Evolutionary conservation across 2,888 invertebrate species (phyloP), one percentile per base, ranked within the genome.

Genomic region (Orthosia incerta): DNA sequence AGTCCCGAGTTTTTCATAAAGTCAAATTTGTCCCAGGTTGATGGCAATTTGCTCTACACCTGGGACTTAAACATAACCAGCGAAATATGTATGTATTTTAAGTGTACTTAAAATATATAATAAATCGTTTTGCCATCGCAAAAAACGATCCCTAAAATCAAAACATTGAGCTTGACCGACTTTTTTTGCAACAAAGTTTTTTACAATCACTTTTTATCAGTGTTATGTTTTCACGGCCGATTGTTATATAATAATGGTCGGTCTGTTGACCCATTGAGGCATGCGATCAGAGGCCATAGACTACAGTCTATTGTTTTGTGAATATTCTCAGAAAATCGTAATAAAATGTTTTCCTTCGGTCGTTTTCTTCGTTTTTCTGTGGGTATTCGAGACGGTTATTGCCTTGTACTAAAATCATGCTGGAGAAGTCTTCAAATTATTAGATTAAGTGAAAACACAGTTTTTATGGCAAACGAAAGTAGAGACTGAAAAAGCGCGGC

Each of bases 111-210:
- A 31, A 31, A 31, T 31, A 31, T 31, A 31, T 31, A 31, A 31
- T 31, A 7, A 65, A 59, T 48, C 13, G 82, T 67, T 79, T 79
- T 23, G 39, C 16, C 1, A 23, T 26, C 55, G 3, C 16, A 13
- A 20, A 23, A 26, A 75, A 7, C 0, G 76, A 83, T 61, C 76
- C 39, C 83, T 78, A 65, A 67, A 80, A 62, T 31, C 50, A 56
- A 73, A 71, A 56, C 82, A 82, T 86, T 87, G 84, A 83, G 79
- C 86, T 84, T 87, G 88, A 86, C 88, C 87, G 74, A 84, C 16
- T 77, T 86, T 75, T 71, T 63, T 72, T 74, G 50, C 75, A 16
- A 61, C 62, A 53, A 12, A 65, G n/a, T 82, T 87, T 82, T 79
- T 79, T 66, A 84, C 87, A 82, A 83, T 87, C 86, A 80, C 87